Conservation (phyloP, 2,888 invertebrate species). For the Lissocephala sabroskyi region DNA sequence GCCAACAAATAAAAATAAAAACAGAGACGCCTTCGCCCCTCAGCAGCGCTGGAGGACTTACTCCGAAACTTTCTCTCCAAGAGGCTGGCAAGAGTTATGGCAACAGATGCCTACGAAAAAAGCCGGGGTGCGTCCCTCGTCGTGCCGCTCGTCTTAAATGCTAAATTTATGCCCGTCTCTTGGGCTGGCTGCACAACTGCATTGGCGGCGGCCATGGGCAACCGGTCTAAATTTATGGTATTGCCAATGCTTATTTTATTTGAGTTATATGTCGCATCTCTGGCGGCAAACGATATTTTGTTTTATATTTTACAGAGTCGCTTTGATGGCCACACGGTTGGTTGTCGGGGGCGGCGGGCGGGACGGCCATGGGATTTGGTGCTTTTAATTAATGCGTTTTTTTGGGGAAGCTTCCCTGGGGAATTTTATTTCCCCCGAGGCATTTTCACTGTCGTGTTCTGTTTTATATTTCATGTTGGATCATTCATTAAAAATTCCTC, state of each 20-base stretch:
- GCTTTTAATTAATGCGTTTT: slow-evolving; percentile 46
- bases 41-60: background rate
- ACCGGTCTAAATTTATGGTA: slow-evolving; percentile 55
- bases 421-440: background rate
- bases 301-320: slow-evolving; percentile 28
- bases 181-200: slow-evolving; percentile 14
- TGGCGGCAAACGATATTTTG: slow-evolving; percentile 4
- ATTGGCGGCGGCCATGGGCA: slow-evolving; percentile 5
- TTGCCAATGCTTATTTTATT: slow-evolving; percentile 55
- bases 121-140: background rate
- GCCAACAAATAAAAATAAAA: slow-evolving; percentile 49
- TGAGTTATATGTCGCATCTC: slow-evolving; percentile 47
- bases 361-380: background rate
- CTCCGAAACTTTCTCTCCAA: slow-evolving; percentile 20
- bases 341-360: background rate
- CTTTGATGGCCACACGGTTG: slow-evolving; percentile 35
- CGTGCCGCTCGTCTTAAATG: slow-evolving; percentile 24
- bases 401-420: slow-evolving; percentile 27
- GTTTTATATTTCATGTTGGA: slow-evolving; percentile 25
- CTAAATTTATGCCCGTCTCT: slow-evolving; percentile 51
- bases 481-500: slow-evolving; percentile 43
- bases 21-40: slow-evolving; percentile 43
- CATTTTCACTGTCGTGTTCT: no score
- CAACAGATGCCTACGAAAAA: slow-evolving; percentile 40
- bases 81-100: slow-evolving; percentile 59